Evolutionary conservation across 2,113 vertebrate genomes (phyloP).

Genomic region (human (Homo sapiens)): GRCh38 chr12:77843001-77843500

Average conservation of each 20-base stretch:
- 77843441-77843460: background rate
- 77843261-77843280: conserved; percentile 19
- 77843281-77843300: background rate
- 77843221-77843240: background rate
- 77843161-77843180: conserved; percentile 76
- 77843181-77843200: conserved; percentile 52
- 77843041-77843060: conserved; percentile 36
- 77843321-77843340: background rate
- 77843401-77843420: background rate
- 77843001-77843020: background rate
- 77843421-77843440: background rate
- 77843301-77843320: background rate
- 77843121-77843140: conserved; percentile 64
- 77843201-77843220: background rate
- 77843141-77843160: conserved; percentile 74
- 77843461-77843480: background rate
- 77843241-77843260: background rate
- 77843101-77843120: conserved; percentile 10
- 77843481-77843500: no score
- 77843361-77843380: background rate
- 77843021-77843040: conserved; percentile 13
- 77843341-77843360: background rate
- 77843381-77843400: background rate
- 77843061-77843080: conserved; percentile 52
- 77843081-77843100: conserved; percentile 56